These are phyloP conservation scores for Conus betulinus DNA, from an alignment of 1,140 invertebrate genomes.

Conservation along the genomic window DNA sequence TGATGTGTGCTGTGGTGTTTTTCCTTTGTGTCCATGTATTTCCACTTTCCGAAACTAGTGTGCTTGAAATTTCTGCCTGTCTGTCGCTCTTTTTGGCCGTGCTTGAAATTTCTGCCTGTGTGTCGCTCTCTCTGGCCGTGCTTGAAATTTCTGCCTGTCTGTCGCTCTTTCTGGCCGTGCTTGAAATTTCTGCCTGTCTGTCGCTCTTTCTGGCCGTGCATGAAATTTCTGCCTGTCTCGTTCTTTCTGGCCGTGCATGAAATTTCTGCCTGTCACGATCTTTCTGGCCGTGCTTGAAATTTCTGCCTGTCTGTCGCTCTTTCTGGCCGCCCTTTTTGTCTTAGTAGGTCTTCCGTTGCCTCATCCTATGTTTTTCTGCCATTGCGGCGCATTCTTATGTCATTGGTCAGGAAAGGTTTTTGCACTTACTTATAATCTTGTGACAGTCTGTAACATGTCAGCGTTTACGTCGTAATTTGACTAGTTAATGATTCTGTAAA, in stretches of 20 bases:
- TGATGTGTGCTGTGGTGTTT: background rate
- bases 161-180: conserved; percentile 5
- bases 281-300: background rate
- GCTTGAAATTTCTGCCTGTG: background rate
- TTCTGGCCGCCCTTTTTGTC: conserved; percentile 9
- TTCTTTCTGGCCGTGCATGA: background rate
- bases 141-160: background rate
- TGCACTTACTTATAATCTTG: no score
- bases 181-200: background rate
- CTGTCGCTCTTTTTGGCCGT: background rate
- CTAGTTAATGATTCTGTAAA: no score
- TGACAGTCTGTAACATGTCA: no score
- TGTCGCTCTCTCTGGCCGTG: conserved; percentile 7
- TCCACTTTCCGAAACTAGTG: background rate
- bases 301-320: background rate
- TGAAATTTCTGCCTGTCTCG: background rate
- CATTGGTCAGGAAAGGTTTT: no score
- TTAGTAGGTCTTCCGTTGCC: no score
- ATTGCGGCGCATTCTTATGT: no score
- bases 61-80: background rate
- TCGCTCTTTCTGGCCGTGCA: background rate
- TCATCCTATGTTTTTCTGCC: background rate
- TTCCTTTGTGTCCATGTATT: background rate
- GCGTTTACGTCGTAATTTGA: no score
- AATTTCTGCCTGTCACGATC: background rate